Evolutionary conservation across 2,797 vertebrate genomes (phyloP).

Genomic region (Crenichthys baileyi): DNA sequence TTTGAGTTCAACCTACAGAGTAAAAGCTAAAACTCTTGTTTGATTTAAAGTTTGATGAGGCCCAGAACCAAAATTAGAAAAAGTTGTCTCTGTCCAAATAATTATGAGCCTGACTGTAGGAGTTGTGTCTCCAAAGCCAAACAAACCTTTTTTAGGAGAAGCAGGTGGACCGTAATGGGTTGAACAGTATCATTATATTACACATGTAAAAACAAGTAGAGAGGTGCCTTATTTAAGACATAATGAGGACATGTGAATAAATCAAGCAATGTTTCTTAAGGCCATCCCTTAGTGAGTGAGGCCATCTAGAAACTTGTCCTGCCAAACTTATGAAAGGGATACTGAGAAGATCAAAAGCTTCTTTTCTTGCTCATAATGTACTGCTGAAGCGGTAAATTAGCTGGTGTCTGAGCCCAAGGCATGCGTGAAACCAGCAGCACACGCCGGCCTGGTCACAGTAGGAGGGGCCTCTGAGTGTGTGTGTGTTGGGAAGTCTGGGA

Average conservation of each 20-base stretch:
- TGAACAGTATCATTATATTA: constrained; percentile 45
- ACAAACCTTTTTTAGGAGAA: constrained; percentile 12
- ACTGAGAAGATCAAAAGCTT: constrained; percentile 76
- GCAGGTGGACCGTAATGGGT: constrained; percentile 31
- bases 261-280: constrained; percentile 60
- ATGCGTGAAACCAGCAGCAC: constrained; percentile 82
- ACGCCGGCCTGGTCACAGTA: constrained; percentile 73
- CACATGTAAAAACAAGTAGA: constrained; percentile 38
- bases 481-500: constrained; percentile 61
- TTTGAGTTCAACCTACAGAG: no score
- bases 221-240: constrained; percentile 34
- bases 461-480: constrained; percentile 57
- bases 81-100: no score
- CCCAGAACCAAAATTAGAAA: no score
- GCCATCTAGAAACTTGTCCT: constrained; percentile 72
- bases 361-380: constrained; percentile 75
- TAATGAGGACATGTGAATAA: constrained; percentile 62
- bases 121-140: neutral
- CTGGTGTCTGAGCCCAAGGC: constrained; percentile 80
- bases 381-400: constrained; percentile 79
- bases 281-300: constrained; percentile 60
- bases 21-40: no score
- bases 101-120: no score
- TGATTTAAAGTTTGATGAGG: no score
- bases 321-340: constrained; percentile 72